Percentiles rank a stretch among this genome's conserved stretches.
These are phyloP conservation scores for Percopsis omiscomaycus DNA, from an alignment of 2,797 vertebrate genomes.

Conservation along the genomic window DNA sequence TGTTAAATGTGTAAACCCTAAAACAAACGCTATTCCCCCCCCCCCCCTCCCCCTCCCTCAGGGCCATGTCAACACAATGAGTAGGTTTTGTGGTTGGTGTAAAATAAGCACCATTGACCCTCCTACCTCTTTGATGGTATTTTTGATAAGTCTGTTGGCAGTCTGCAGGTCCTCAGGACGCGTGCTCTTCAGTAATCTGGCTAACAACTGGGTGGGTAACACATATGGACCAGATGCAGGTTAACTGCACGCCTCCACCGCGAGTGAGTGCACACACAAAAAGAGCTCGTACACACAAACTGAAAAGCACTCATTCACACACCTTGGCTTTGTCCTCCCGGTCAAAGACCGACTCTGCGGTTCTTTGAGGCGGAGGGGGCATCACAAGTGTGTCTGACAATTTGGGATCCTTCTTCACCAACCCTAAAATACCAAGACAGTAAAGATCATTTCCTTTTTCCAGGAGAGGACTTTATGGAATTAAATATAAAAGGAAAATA, in stretches of 20 bases:
- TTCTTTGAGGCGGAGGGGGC: constrained; percentile 83
- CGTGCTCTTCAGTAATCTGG: constrained; percentile 82
- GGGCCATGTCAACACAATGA: too few relatives aligned
- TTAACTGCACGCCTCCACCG: background rate
- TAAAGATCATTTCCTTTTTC: background rate
- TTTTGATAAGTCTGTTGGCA: constrained; percentile 91
- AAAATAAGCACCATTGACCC: background rate
- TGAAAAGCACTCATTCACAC: background rate
- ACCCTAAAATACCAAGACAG: constrained; percentile 67
- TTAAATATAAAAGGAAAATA: background rate
- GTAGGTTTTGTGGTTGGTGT: background rate
- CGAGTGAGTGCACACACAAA: background rate
- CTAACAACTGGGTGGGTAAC: constrained; percentile 76
- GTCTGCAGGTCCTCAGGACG: constrained; percentile 85
- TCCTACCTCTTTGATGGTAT: constrained; percentile 83
- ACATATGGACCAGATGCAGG: constrained; percentile 1
- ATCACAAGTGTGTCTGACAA: constrained; percentile 79
- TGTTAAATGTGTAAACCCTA: background rate
- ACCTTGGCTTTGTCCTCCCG: constrained; percentile 86
- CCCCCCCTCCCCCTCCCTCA: too few relatives aligned
- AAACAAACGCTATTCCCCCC: too few relatives aligned
- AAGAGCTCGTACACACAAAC: background rate
- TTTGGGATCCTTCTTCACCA: constrained; percentile 88
- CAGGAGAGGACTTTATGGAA: background rate
- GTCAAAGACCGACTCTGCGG: constrained; percentile 85